phyloP scores from a whole-genome alignment of 92 coral and sea anemone genomes.

The Zoanthus gigantus region DNA sequence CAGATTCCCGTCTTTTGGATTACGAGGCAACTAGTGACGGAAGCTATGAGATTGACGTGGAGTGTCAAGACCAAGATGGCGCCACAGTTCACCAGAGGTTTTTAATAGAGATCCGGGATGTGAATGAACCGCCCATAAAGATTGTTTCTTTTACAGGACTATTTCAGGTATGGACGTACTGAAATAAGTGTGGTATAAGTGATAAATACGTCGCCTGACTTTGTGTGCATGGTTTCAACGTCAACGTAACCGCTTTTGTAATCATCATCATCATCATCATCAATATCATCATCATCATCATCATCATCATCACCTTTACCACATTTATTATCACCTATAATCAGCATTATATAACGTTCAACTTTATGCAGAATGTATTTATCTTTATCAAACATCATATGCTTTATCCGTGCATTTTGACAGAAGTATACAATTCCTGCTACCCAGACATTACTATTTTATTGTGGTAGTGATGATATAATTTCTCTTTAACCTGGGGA shows the following conservation, averaged over 20 bases:
- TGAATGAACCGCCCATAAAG: slow-evolving; percentile 60
- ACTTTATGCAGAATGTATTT: too few relatives aligned
- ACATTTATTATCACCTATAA: too few relatives aligned
- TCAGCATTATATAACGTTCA: too few relatives aligned
- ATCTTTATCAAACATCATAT: too few relatives aligned
- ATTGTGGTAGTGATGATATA: too few relatives aligned
- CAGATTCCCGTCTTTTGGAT: slow-evolving; percentile 67
- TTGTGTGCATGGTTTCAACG: not conserved
- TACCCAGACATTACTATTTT: too few relatives aligned
- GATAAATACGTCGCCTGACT: too few relatives aligned
- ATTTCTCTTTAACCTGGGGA: too few relatives aligned
- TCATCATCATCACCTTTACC: too few relatives aligned
- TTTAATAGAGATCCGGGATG: slow-evolving; percentile 49
- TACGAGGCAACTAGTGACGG: slow-evolving; percentile 68
- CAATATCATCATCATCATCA: too few relatives aligned
- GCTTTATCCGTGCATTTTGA: too few relatives aligned
- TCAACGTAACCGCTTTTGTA: not conserved
- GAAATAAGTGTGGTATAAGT: not conserved
- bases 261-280: not conserved
- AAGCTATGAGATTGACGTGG: slow-evolving; percentile 60
- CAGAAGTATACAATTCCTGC: too few relatives aligned
- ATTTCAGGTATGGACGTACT: slow-evolving; percentile 42
- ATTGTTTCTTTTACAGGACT: slow-evolving; percentile 53
- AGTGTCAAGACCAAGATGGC: slow-evolving; percentile 79
- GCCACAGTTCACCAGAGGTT: slow-evolving; percentile 62